phyloP scores from a whole-genome alignment of 2,113 vertebrate genomes.

The Protobothrops flavoviridis region DNA sequence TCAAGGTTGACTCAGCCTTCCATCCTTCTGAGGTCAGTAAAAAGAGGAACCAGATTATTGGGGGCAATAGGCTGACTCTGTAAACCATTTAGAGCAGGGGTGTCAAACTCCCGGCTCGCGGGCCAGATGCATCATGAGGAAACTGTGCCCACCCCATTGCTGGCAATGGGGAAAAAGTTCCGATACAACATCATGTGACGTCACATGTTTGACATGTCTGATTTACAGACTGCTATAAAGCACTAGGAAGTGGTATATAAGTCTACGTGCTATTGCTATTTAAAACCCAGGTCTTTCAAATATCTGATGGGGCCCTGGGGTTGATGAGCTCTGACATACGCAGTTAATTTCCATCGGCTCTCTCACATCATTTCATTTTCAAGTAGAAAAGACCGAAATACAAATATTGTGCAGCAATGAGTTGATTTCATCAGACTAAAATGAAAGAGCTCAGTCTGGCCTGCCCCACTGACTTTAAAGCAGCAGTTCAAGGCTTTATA shows the following conservation, averaged over 20 bases:
- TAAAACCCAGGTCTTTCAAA: neutral
- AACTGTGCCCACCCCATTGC: too few species aligned
- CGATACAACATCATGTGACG: too few species aligned
- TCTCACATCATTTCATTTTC: neutral
- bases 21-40: neutral
- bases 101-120: too few species aligned
- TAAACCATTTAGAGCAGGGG: neutral
- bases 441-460: neutral
- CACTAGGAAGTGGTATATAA: neutral
- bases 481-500: neutral
- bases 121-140: too few species aligned
- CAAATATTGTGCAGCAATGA: neutral
- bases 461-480: neutral
- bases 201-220: too few species aligned
- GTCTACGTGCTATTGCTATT: neutral
- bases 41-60: neutral
- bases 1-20: neutral
- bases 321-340: neutral
- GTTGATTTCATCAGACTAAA: neutral
- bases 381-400: neutral
- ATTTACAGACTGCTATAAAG: too few species aligned
- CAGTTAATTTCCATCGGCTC: neutral
- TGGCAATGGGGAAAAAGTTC: too few species aligned
- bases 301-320: neutral
- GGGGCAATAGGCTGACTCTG: neutral